Percentiles rank a stretch among this genome's conserved stretches.
These are phyloP conservation scores for Leuctra nigra DNA, from an alignment of 2,888 invertebrate species.

Conservation along the genomic window DNA sequence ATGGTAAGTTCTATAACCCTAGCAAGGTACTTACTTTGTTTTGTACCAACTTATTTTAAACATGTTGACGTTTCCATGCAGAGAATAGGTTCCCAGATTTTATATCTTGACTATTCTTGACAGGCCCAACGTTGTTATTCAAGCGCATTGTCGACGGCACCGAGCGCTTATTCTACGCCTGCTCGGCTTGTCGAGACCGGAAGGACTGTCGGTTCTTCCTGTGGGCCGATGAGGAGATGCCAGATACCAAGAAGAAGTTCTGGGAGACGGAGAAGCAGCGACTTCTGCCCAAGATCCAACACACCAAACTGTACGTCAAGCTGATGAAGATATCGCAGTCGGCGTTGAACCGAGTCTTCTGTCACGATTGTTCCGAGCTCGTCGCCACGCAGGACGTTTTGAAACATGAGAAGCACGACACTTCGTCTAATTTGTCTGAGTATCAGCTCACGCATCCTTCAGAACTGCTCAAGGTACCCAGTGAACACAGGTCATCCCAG, in stretches of 20 bases:
- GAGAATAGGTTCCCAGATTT: background rate
- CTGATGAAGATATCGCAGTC: conserved; percentile 48
- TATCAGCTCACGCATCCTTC: conserved; percentile 56
- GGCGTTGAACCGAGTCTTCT: conserved; percentile 50
- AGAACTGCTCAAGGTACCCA: conserved; percentile 55
- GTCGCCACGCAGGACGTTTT: conserved; percentile 37
- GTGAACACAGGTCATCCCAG: no score
- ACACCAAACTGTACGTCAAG: conserved; percentile 45
- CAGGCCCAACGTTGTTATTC: conserved; percentile 64
- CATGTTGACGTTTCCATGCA: background rate
- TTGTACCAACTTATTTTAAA: background rate
- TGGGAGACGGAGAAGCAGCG: conserved; percentile 46
- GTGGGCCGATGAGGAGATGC: conserved; percentile 45
- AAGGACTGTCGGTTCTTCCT: conserved; percentile 69
- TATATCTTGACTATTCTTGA: conserved; percentile 16
- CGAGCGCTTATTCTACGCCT: conserved; percentile 63
- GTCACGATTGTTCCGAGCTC: conserved; percentile 56
- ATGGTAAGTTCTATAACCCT: conserved; percentile 45
- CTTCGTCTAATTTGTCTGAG: conserved; percentile 48
- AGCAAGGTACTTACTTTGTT: background rate
- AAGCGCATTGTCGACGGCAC: conserved; percentile 38
- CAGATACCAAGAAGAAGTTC: conserved; percentile 36
- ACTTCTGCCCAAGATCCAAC: conserved; percentile 46
- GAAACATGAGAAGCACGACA: conserved; percentile 51
- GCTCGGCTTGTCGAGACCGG: conserved; percentile 75